A percentile compares a stretch with the other conserved stretches of the same genome.
Conservation (phyloP, 2,113 vertebrate species). For the Osmerus mordax region DNA sequence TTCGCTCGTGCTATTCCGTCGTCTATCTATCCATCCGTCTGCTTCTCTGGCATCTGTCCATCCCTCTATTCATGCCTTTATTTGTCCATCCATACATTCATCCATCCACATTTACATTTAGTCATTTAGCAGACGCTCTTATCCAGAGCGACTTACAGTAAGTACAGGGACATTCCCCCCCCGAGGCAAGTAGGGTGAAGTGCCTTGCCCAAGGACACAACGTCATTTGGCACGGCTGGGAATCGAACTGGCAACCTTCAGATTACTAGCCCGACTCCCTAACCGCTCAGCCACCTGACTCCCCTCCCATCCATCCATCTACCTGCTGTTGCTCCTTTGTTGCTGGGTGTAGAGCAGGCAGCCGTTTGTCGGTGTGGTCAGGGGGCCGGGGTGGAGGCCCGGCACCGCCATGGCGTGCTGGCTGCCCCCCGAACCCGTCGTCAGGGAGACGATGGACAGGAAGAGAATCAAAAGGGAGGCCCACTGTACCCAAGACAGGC, state of each 20-base stretch:
- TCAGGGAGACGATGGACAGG: constrained; percentile 88
- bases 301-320: neutral
- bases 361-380: constrained; percentile 82
- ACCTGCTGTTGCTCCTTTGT: constrained; percentile 68
- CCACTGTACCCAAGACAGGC: constrained; percentile 91
- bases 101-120: too few relatives aligned
- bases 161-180: too few relatives aligned
- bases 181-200: too few relatives aligned
- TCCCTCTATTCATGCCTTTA: too few relatives aligned
- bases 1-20: neutral
- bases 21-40: neutral
- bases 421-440: constrained; percentile 72
- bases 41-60: too few relatives aligned
- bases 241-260: too few relatives aligned
- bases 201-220: too few relatives aligned
- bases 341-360: constrained; percentile 76
- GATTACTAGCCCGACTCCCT: too few relatives aligned
- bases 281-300: too few relatives aligned
- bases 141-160: too few relatives aligned
- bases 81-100: neutral
- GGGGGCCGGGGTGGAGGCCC: constrained; percentile 73
- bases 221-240: too few relatives aligned
- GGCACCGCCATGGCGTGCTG: constrained; percentile 72
- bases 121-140: too few relatives aligned
- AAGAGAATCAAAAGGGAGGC: constrained; percentile 88